Percentiles rank a stretch among this genome's conserved stretches.
These are phyloP conservation scores for Valencia hispanica DNA, from an alignment of 2,797 vertebrate genomes.

Conservation along the genomic window DNA sequence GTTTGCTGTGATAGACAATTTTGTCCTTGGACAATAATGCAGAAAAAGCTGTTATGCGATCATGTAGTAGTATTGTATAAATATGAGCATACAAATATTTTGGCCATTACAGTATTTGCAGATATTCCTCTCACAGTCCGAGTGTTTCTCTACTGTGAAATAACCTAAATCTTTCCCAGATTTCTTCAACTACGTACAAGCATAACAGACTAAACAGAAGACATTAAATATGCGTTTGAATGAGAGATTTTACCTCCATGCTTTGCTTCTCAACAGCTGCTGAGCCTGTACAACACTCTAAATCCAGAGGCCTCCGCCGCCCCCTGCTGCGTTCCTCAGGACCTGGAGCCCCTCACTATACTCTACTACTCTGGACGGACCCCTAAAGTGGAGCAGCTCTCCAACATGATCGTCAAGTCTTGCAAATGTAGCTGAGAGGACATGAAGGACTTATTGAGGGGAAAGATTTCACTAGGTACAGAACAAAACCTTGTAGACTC, in stretches of 20 bases:
- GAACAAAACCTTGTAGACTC: conserved; percentile 60
- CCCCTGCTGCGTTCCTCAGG: conserved; percentile 93
- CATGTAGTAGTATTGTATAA: not conserved
- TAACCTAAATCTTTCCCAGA: not conserved
- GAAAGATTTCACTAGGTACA: conserved; percentile 61
- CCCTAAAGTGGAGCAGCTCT: conserved; percentile 96
- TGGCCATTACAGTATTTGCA: not conserved
- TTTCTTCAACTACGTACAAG: not conserved
- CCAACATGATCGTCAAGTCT: conserved; percentile 98
- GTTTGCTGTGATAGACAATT: not conserved
- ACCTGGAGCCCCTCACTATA: conserved; percentile 94
- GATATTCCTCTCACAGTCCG: not conserved
- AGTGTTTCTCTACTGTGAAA: not conserved
- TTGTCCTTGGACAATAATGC: not conserved
- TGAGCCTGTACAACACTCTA: conserved; percentile 94
- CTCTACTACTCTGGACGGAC: conserved; percentile 94
- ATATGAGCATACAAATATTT: not conserved
- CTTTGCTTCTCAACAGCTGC: conserved; percentile 78
- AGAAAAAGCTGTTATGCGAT: not conserved
- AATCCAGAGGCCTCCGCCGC: conserved; percentile 92
- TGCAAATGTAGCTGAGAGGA: conserved; percentile 95
- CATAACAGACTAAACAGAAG: not conserved
- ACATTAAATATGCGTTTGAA: not conserved
- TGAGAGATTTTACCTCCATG: not conserved
- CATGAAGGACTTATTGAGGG: conserved; percentile 36